A percentile compares a stretch with the other conserved stretches of the same genome.
Evolutionary conservation across 2,888 invertebrate species (phyloP).

Genomic region (Zaprionus obscuricornis): DNA sequence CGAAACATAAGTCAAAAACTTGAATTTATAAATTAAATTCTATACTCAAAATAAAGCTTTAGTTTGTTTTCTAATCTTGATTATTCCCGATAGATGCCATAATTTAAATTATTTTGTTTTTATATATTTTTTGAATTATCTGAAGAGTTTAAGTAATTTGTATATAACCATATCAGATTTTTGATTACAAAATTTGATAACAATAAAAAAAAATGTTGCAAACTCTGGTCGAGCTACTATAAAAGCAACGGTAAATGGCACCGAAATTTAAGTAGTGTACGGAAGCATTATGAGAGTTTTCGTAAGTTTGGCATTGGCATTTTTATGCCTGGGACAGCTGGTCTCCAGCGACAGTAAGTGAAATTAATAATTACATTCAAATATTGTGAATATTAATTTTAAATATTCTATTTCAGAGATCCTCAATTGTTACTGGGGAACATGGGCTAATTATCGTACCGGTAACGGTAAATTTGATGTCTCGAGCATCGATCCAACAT

Average conservation of each 20-base stretch:
- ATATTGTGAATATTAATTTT: not conserved
- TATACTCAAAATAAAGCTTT: too few species aligned
- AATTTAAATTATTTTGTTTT: slow-evolving; percentile 43
- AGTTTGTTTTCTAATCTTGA: slow-evolving; percentile 8
- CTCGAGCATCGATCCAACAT: slow-evolving; percentile 58
- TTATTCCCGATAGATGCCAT: slow-evolving; percentile 41
- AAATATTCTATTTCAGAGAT: slow-evolving; percentile 43
- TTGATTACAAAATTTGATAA: slow-evolving; percentile 37
- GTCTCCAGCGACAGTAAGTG: slow-evolving; percentile 51
- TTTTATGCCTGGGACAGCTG: slow-evolving; percentile 45
- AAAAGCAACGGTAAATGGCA: slow-evolving; percentile 28
- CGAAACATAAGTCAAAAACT: not conserved
- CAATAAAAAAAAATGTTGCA: too few species aligned
- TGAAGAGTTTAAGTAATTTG: not conserved
- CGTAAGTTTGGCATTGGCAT: slow-evolving; percentile 28
- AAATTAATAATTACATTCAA: accelerated
- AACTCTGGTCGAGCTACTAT: slow-evolving; percentile 36
- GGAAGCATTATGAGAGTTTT: slow-evolving; percentile 54
- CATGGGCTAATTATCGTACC: slow-evolving; percentile 72
- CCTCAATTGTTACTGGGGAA: slow-evolving; percentile 74
- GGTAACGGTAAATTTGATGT: slow-evolving; percentile 67
- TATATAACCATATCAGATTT: not conserved
- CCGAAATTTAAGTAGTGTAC: too few species aligned
- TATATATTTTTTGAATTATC: slow-evolving; percentile 26
- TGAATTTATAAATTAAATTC: too few species aligned